Evolutionary conservation across 2,113 vertebrate genomes (phyloP).

Genomic region (Elaphurus davidianus): DNA sequence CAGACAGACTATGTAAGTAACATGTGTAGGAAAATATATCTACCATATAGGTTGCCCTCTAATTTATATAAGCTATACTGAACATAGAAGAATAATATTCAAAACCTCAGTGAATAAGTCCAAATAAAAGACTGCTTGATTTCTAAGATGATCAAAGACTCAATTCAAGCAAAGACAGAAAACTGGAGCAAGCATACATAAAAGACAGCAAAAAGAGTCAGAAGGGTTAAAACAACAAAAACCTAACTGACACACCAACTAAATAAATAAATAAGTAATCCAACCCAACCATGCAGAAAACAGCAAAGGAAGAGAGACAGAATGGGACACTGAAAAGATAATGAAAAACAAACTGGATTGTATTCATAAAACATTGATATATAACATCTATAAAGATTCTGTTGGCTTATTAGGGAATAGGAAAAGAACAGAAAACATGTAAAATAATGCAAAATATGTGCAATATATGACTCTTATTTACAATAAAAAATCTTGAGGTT

Average conservation of each 20-base stretch:
- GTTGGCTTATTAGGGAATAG: neutral
- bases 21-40: neutral
- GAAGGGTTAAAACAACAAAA: neutral
- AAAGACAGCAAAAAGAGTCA: neutral
- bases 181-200: neutral
- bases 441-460: slow-evolving; percentile 22
- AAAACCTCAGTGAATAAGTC: neutral
- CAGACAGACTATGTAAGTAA: neutral
- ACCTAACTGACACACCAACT: neutral
- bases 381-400: neutral
- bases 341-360: neutral
- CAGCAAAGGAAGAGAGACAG: neutral
- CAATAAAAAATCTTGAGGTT: neutral
- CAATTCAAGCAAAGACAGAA: neutral
- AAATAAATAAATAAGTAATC: neutral
- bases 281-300: neutral
- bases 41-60: neutral
- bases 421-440: neutral
- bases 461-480: slow-evolving; percentile 20
- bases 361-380: neutral
- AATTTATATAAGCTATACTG: neutral
- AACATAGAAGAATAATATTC: neutral
- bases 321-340: neutral
- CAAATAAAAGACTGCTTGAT: neutral
- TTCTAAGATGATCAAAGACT: neutral